These are phyloP conservation scores for Potorous gilbertii DNA, from an alignment of 2,797 vertebrate genomes.

Conservation along the genomic window DNA sequence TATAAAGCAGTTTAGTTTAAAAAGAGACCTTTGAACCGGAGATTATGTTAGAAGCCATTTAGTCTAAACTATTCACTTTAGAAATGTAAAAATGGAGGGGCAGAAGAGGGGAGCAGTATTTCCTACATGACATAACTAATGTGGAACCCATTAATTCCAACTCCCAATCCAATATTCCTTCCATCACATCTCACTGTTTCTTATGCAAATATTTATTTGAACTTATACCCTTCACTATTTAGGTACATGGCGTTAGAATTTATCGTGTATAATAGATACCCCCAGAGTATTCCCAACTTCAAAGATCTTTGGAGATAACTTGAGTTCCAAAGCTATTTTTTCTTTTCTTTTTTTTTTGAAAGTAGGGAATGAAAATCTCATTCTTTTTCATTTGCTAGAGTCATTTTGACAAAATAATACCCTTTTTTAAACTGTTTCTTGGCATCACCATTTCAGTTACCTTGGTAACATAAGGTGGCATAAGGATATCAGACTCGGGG, in stretches of 20 bases:
- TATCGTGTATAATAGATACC: neutral
- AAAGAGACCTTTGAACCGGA: neutral
- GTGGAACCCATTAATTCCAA: neutral
- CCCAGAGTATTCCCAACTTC: neutral
- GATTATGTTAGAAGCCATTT: neutral
- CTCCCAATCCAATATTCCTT: neutral
- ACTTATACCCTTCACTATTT: neutral
- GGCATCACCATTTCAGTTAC: neutral
- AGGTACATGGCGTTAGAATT: neutral
- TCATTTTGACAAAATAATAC: neutral
- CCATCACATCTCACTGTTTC: neutral
- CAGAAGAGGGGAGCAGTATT: neutral
- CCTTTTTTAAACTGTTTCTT: neutral
- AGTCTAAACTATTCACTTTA: neutral
- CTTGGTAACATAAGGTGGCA: neutral
- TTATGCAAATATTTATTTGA: neutral
- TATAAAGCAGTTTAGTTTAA: neutral
- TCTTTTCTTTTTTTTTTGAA: neutral
- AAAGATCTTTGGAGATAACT: neutral
- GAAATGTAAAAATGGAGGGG: neutral
- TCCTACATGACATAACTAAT: neutral
- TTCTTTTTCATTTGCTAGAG: constrained; percentile 14
- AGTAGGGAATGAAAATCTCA: neutral
- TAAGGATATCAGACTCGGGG: neutral
- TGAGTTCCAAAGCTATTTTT: neutral